Evolutionary conservation across 1,140 invertebrate species (phyloP).

Genomic region (Eumaeus atala): DNA sequence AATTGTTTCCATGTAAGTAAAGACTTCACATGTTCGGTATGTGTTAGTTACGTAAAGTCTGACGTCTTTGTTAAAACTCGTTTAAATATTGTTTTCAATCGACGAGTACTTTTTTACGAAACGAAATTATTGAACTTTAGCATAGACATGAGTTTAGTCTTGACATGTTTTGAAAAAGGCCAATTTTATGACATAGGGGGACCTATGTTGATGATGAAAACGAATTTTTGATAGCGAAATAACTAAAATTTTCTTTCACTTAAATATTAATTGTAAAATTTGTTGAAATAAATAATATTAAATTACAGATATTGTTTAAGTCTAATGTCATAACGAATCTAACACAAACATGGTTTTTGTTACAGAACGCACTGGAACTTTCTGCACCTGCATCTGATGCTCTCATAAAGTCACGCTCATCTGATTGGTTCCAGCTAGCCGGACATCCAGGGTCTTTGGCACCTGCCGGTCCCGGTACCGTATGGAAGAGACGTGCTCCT

Average conservation of each 20-base stretch:
- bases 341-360: slow-evolving; percentile 47
- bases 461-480: slow-evolving; percentile 93
- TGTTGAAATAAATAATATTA: no score
- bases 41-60: not conserved
- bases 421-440: slow-evolving; percentile 92
- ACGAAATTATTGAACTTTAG: not conserved
- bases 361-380: slow-evolving; percentile 94
- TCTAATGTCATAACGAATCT: not conserved
- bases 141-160: no score
- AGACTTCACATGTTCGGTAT: not conserved
- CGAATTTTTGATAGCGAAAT: no score
- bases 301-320: not conserved
- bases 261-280: no score
- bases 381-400: slow-evolving; percentile 93
- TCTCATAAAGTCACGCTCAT: slow-evolving; percentile 82
- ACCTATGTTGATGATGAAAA: no score
- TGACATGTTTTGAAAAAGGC: no score
- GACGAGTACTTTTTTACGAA: not conserved
- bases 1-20: no score
- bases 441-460: slow-evolving; percentile 95
- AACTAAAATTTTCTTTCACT: no score
- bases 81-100: slow-evolving; percentile 9
- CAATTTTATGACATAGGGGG: no score
- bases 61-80: slow-evolving; percentile 11
- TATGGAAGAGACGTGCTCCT: slow-evolving; percentile 90